Percentiles rank a stretch among this genome's conserved stretches.
Evolutionary conservation across 2,888 invertebrate genomes (phyloP).

Genomic region (Leucoma salicis): DNA sequence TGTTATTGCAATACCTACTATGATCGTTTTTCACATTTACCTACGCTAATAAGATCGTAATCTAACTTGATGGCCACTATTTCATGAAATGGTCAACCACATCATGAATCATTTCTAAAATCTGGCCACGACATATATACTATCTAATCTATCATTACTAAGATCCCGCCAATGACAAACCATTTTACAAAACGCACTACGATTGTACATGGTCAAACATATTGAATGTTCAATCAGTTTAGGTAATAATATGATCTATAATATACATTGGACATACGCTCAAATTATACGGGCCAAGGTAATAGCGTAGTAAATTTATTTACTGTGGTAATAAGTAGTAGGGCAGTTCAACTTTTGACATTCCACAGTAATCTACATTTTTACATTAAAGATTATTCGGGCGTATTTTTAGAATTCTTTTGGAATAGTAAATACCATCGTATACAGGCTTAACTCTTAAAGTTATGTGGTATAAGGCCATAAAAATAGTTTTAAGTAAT

Average conservation of each 20-base stretch:
- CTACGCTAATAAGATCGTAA: too few species aligned
- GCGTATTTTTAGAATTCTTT: constrained; percentile 28
- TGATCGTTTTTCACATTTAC: too few species aligned
- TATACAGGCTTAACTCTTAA: constrained; percentile 12
- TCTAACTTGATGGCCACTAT: too few species aligned
- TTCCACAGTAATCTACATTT: constrained; percentile 30
- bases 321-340: too few species aligned
- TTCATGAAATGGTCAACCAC: too few species aligned
- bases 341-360: constrained; percentile 18
- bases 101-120: too few species aligned
- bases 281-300: constrained; percentile 34
- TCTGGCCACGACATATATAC: too few species aligned
- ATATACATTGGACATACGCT: constrained; percentile 33
- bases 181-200: constrained; percentile 28
- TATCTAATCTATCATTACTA: constrained; percentile 36
- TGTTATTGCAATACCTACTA: too few species aligned
- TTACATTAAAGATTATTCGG: constrained; percentile 20
- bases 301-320: too few species aligned
- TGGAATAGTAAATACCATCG: constrained; percentile 23
- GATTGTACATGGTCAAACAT: constrained; percentile 31
- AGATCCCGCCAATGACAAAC: constrained; percentile 53
- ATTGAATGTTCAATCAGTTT: constrained; percentile 33
- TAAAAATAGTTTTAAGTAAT: constrained; percentile 14
- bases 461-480: constrained; percentile 19
- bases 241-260: constrained; percentile 31